phyloP scores from a whole-genome alignment of 2,888 invertebrate genomes.

The Netelia fuscicornis region DNA sequence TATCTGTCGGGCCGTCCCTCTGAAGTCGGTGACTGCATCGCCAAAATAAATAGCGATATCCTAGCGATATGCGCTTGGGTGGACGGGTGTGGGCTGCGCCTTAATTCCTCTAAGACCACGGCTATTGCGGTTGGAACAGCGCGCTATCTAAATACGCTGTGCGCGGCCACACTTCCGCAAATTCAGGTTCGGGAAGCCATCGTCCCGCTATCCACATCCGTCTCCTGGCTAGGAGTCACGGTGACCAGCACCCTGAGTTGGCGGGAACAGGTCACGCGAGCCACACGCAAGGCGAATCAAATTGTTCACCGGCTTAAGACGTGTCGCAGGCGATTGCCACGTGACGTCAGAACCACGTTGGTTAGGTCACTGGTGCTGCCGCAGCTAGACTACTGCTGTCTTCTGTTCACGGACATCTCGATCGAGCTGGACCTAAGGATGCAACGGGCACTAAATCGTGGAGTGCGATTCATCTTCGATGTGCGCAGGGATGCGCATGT shows the following conservation, averaged over 20 bases:
- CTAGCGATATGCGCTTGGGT: not conserved
- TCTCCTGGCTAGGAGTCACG: constrained; percentile 6
- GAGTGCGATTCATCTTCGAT: constrained; percentile 44
- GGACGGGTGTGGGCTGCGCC: not conserved
- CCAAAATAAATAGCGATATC: too few relatives aligned
- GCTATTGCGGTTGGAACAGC: too few relatives aligned
- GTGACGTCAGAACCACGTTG: not conserved
- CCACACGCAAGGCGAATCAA: not conserved
- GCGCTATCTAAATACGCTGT: too few relatives aligned
- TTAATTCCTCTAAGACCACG: not conserved
- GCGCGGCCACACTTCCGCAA: not conserved
- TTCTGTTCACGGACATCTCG: constrained; percentile 27
- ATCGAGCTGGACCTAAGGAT: constrained; percentile 21
- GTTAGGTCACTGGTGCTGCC: constrained; percentile 27
- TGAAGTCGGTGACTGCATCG: not conserved
- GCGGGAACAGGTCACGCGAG: not conserved
- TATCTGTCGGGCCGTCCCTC: not conserved
- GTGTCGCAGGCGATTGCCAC: constrained; percentile 9
- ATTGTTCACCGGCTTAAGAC: constrained; percentile 2
- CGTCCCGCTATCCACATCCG: not conserved
- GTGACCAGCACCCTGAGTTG: not conserved
- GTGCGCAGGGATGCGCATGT: constrained; percentile 26
- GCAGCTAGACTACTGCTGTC: constrained; percentile 45
- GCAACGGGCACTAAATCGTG: constrained; percentile 14
- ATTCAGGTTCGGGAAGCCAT: not conserved